Evolutionary conservation across 2,888 invertebrate genomes (phyloP).

Genomic region (Tenthredo scrophulariae): DNA sequence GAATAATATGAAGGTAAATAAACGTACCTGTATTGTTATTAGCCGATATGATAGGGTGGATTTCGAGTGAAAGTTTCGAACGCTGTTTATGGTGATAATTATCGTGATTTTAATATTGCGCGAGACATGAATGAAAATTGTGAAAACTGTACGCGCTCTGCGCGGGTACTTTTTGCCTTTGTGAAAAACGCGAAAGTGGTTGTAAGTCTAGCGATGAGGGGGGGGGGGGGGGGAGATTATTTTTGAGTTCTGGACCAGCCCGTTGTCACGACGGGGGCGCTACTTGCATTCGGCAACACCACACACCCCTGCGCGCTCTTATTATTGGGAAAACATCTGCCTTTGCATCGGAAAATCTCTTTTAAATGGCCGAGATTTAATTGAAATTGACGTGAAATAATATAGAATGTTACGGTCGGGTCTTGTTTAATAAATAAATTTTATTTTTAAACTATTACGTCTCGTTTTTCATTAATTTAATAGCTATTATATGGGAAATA

Average conservation of each 20-base stretch:
- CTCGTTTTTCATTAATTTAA: conserved; percentile 3
- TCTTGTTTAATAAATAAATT: not conserved
- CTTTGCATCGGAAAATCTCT: conserved; percentile 53
- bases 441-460: not conserved
- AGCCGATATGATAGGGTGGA: not conserved
- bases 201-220: not conserved
- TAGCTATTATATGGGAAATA: conserved; percentile 32
- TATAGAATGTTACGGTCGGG: not conserved
- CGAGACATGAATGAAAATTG: conserved; percentile 28
- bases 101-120: conserved; percentile 2
- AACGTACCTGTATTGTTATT: not conserved
- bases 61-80: not conserved
- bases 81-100: not conserved
- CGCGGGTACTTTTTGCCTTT: conserved; percentile 30
- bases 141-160: not conserved
- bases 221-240: not conserved
- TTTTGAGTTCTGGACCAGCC: conserved; percentile 42
- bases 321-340: conserved; percentile 62
- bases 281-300: conserved; percentile 61
- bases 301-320: conserved; percentile 61
- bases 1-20: not conserved
- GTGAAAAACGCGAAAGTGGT: conserved; percentile 44
- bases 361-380: conserved; percentile 53
- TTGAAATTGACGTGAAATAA: conserved; percentile 37
- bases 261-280: conserved; percentile 58